Evolutionary conservation across 2,113 vertebrate genomes (phyloP).

Genomic region (Echinops telfairi): DNA sequence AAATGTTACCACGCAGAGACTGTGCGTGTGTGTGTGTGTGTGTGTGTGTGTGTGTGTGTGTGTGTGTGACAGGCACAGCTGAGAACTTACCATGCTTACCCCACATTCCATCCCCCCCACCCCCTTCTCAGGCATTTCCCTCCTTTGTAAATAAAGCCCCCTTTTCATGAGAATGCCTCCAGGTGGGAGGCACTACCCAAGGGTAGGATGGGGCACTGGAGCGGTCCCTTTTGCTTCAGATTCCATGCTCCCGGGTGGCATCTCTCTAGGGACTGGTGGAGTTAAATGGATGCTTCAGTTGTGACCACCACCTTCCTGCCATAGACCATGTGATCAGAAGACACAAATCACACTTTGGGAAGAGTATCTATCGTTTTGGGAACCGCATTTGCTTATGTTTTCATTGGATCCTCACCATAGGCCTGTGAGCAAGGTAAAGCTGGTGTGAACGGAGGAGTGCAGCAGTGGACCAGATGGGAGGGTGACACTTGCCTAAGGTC

Average conservation of each 20-base stretch:
- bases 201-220: accelerated
- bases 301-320: no score
- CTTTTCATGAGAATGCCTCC: not conserved
- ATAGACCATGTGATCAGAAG: no score
- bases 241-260: not conserved
- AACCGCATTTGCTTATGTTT: not conserved
- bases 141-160: not conserved
- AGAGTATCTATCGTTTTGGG: not conserved
- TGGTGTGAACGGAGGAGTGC: not conserved
- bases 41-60: not conserved
- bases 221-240: not conserved
- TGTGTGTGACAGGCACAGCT: not conserved
- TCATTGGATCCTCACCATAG: not conserved
- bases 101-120: not conserved
- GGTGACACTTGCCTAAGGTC: not conserved
- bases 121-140: not conserved
- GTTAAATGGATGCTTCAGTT: not conserved
- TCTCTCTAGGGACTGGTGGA: not conserved
- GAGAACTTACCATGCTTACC: not conserved
- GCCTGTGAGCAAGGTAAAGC: not conserved
- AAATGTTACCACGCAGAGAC: not conserved
- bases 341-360: no score
- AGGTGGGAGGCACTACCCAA: not conserved
- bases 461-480: not conserved
- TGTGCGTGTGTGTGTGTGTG: not conserved